phyloP scores from a whole-genome alignment of 1,140 invertebrate species.

The Drosophila neocordata region DNA sequence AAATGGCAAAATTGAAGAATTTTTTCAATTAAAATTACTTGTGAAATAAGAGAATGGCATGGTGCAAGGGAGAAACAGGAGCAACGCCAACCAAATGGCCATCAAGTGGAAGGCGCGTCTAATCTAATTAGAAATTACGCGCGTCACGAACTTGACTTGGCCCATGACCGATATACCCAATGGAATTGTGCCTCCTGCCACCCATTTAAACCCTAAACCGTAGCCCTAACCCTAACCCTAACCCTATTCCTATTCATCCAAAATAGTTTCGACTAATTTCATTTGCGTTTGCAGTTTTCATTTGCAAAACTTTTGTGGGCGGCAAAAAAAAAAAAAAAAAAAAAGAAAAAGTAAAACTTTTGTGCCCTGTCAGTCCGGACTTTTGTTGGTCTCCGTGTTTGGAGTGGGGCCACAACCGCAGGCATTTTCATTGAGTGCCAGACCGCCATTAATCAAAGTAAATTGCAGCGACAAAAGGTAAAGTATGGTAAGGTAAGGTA shows the following conservation, averaged over 20 bases:
- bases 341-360: slow-evolving; percentile 11
- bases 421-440: slow-evolving; percentile 51
- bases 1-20: slow-evolving; percentile 78
- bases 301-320: slow-evolving; percentile 37
- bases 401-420: slow-evolving; percentile 28
- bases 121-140: slow-evolving; percentile 79
- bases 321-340: too few species aligned
- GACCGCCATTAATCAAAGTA: slow-evolving; percentile 76
- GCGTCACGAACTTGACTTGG: slow-evolving; percentile 75
- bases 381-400: slow-evolving; percentile 14
- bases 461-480: slow-evolving; percentile 27
- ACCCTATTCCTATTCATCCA: slow-evolving; percentile 12
- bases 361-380: slow-evolving; percentile 37
- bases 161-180: slow-evolving; percentile 15
- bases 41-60: slow-evolving; percentile 41
- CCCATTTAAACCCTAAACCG: too few species aligned
- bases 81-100: slow-evolving; percentile 53
- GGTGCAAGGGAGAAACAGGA: not conserved
- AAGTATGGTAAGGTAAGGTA: not conserved
- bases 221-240: not conserved
- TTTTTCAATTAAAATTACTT: slow-evolving; percentile 79
- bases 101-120: slow-evolving; percentile 46
- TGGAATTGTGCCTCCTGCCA: not conserved
- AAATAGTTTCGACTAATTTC: slow-evolving; percentile 79
- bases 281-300: slow-evolving; percentile 76